These are phyloP conservation scores for Phrynosoma platyrhinos DNA, from an alignment of 2,113 vertebrate species.

Conservation along the genomic window DNA sequence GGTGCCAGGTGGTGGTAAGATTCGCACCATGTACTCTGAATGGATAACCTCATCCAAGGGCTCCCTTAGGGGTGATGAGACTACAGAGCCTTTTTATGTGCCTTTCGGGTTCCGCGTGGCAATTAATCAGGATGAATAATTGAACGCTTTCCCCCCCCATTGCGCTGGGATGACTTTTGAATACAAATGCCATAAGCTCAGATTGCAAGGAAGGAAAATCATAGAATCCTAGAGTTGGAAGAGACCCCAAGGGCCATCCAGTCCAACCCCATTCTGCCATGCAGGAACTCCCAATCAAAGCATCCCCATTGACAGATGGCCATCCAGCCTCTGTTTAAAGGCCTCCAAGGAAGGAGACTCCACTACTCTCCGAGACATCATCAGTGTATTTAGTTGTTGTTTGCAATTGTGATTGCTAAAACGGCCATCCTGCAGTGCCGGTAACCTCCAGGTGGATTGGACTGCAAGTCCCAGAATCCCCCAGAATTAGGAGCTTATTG, in stretches of 20 bases:
- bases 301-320: background rate
- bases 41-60: background rate
- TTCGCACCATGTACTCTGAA: no score
- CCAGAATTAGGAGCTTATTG: background rate
- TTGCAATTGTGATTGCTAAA: no score
- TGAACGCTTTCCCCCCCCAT: background rate
- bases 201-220: background rate
- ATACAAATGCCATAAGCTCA: background rate
- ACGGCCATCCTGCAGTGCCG: no score
- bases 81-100: background rate
- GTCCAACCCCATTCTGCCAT: background rate
- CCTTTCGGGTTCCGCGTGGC: background rate
- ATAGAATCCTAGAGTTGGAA: no score
- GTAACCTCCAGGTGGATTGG: no score
- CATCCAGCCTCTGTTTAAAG: no score
- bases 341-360: no score
- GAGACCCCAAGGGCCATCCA: background rate
- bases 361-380: background rate
- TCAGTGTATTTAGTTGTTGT: no score
- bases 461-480: no score
- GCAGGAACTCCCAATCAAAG: background rate
- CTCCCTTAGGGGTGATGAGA: conserved; percentile 11
- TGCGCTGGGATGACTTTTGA: background rate
- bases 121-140: conserved; percentile 19
- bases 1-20: background rate